These are phyloP conservation scores for Drosophila rubida DNA, from an alignment of 2,888 invertebrate genomes.

Conservation along the genomic window DNA sequence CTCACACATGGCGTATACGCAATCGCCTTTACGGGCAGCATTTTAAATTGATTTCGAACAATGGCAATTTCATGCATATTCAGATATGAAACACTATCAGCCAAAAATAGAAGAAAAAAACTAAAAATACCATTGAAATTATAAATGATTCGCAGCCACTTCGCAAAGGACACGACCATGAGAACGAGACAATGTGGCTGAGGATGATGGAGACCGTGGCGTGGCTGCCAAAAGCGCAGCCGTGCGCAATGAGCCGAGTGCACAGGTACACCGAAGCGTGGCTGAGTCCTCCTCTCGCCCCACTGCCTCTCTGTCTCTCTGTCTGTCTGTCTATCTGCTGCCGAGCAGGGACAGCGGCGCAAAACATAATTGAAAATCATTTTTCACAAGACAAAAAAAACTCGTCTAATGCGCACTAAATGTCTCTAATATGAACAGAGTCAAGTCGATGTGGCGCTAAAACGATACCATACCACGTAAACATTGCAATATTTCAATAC, in stretches of 20 bases:
- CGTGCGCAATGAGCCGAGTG: conserved; percentile 75
- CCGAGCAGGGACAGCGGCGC: conserved; percentile 22
- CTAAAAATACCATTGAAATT: conserved; percentile 49
- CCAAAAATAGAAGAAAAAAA: conserved; percentile 11
- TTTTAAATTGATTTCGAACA: conserved; percentile 63
- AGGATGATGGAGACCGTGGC: conserved; percentile 5
- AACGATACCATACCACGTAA: conserved; percentile 21
- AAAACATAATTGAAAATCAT: conserved; percentile 71
- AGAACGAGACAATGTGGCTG: neutral
- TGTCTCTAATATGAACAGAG: conserved; percentile 35
- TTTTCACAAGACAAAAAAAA: conserved; percentile 41
- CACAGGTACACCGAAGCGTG: conserved; percentile 62
- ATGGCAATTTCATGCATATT: conserved; percentile 69
- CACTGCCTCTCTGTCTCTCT: conserved; percentile 8
- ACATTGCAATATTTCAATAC: too few relatives aligned
- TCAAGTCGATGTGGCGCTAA: neutral
- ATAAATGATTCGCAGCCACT: conserved; percentile 67
- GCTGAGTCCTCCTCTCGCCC: conserved; percentile 19
- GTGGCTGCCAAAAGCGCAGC: conserved; percentile 68
- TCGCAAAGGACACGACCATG: conserved; percentile 10
- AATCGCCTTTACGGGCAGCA: conserved; percentile 39
- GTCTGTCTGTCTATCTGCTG: conserved; percentile 14
- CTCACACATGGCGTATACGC: conserved; percentile 48
- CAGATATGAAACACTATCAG: conserved; percentile 39
- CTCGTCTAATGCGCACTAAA: conserved; percentile 45